Base-by-base conservation (phyloP, 2,113 vertebrate species). In the Myanophis thanlyinensis region DNA sequence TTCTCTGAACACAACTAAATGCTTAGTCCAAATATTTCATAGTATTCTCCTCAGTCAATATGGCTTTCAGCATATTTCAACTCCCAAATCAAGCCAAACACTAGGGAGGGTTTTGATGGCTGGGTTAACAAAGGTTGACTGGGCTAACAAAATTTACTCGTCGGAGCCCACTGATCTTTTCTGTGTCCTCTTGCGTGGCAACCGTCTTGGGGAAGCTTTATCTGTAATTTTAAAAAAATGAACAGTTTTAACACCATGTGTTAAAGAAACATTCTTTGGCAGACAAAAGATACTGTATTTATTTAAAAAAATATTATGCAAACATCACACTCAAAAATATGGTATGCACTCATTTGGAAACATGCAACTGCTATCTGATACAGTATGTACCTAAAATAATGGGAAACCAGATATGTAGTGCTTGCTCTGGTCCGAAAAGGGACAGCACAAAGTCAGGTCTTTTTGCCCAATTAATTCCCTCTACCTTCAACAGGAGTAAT, bases 141-240 rank as follows among this genome's bases (percentile, higher is more conserved):
- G 96, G 91, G 96, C 95, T 96, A 95, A 95, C 94, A 97, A 96
- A 93, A 97, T 97, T 98, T 98, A 99, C 98, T 99, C 99, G 97
- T 99, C 99, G n/a, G 99, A 99, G 96, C 99, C 99, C 90, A 97
- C 99, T 3, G 99, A 98, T 97, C 99, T 98, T 95, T 99, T 99
- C 98, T 99, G 99, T 91, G 97, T 98, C 97, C 99, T 98, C 96
- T 99, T 99, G 96, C 98, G 98, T 90, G 99, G 99, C 96, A 99
- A 98, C 96, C 98, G 97, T 95, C 98, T 98, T 0, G 99, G 99
- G 88, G 99, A 99, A n/a, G 99, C 98, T 98, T 99, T 99, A 97
- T 99, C 99, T 99, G 93, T 12, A 96, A 91, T 48, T 89, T 35
- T 1, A 20, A 92, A 22, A 94, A 11, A 15, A 89, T 10, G 88